A percentile compares a stretch with the other conserved stretches of the same genome.
These are phyloP conservation scores for Drosophila neocordata DNA, from an alignment of 1,140 invertebrate genomes.

Conservation along the genomic window DNA sequence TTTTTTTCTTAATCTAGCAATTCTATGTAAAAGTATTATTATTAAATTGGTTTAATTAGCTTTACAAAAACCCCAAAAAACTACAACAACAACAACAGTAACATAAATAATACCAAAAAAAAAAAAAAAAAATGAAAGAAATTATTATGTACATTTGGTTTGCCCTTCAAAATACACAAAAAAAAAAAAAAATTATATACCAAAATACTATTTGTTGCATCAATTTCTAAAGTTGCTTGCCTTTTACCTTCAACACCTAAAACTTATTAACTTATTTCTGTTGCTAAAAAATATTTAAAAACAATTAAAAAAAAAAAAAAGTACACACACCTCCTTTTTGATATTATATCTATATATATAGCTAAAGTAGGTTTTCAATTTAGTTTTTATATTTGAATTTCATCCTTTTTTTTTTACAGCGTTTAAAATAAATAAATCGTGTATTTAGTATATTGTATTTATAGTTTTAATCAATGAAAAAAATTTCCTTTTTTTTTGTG, in stretches of 20 bases:
- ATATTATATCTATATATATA: not conserved
- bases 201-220: constrained; percentile 43
- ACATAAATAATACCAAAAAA: no score
- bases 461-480: not conserved
- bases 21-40: constrained; percentile 10
- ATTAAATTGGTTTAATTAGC: constrained; percentile 15
- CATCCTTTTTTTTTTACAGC: not conserved
- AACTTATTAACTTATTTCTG: not conserved
- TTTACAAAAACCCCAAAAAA: constrained; percentile 16
- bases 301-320: not conserved
- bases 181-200: constrained; percentile 35
- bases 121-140: not conserved
- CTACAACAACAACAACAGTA: no score
- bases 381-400: constrained; percentile 9
- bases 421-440: not conserved
- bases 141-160: constrained; percentile 56
- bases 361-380: constrained; percentile 26
- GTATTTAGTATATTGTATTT: not conserved
- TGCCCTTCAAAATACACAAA: constrained; percentile 38
- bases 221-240: constrained; percentile 38
- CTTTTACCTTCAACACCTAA: not conserved
- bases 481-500: constrained; percentile 23
- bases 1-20: constrained; percentile 30
- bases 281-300: no score
- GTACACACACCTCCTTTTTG: not conserved